Conservation (phyloP, 1,140 invertebrate genomes). For the Nylanderia fulva region DNA sequence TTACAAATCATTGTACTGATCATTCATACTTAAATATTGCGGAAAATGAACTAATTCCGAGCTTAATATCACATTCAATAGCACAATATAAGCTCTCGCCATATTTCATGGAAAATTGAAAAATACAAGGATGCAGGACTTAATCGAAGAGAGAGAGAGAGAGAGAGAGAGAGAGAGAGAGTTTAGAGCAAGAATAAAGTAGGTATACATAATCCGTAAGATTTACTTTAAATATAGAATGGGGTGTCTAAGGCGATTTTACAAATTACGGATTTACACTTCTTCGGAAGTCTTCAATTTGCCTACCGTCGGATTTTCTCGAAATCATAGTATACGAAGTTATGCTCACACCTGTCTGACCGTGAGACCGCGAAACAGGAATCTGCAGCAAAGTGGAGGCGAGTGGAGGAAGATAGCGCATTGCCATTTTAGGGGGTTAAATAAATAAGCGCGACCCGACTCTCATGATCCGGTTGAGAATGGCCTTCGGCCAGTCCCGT, state of each 20-base stretch:
- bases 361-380: background rate
- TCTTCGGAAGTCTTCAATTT: background rate
- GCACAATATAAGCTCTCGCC: background rate
- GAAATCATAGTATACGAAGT: background rate
- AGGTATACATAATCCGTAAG: background rate
- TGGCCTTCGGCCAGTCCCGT: background rate
- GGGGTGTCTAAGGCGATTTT: background rate
- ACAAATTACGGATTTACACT: background rate
- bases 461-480: conserved; percentile 11
- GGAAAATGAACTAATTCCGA: background rate
- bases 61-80: conserved; percentile 22
- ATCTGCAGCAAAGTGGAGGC: background rate
- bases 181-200: background rate
- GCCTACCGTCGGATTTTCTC: background rate
- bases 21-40: background rate
- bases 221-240: background rate
- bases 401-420: background rate
- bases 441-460: conserved; percentile 63
- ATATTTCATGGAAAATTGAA: conserved; percentile 15
- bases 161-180: background rate
- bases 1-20: background rate
- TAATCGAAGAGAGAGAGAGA: background rate
- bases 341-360: background rate
- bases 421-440: conserved; percentile 61
- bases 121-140: background rate